Evolutionary conservation across 2,888 invertebrate genomes (phyloP), one percentile per base, ranked within the genome.

Genomic region (Macrosiphum euphorbiae): DNA sequence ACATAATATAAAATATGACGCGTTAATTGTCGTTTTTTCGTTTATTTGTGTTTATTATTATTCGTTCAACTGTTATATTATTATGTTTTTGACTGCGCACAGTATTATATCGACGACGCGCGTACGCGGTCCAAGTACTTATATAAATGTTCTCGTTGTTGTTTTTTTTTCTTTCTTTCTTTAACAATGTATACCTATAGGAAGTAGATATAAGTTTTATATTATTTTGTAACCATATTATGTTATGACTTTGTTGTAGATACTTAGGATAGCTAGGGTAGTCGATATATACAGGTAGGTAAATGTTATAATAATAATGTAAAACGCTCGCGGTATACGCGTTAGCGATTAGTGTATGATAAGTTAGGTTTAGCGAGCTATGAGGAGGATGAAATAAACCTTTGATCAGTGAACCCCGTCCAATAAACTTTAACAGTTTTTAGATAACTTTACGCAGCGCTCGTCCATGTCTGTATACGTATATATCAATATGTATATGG

Each of bases 401-500:
- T 86, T 94, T 94, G 10, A 61, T 94, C 94, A 94, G 94, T 94
- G 35, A 86, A 94, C 94, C 86, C 94, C 94, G 94, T 94, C 94
- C 94, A 94, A 91, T 94, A 93, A 13, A 35, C 28, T 86, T 94
- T 93, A 93, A 89, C 44, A 26, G n/a, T 61, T 88, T 88, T 90
- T 94, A 90, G 89, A 94, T 50, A 67, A 89, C 85, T 58, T 85
- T 50, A 41, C 89, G 47, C n/a, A 47, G 84, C 26, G 13, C 89
- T 5, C 20, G n/a, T 28, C 50, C 84, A 28, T 26, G n/a, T 78
- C 78, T 78, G 24, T 78, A 41, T 20, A 35, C 16, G n/a, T 67
- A 58, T 58, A 61, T 11, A 28, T 26, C 7, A 7, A 35, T 35
- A 78, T 35, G 35, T 41, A 20, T 78, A 78, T 78, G 35, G 78